Base-by-base conservation (phyloP, 1,140 invertebrate genomes). In the Mylabris phalerata region DNA sequence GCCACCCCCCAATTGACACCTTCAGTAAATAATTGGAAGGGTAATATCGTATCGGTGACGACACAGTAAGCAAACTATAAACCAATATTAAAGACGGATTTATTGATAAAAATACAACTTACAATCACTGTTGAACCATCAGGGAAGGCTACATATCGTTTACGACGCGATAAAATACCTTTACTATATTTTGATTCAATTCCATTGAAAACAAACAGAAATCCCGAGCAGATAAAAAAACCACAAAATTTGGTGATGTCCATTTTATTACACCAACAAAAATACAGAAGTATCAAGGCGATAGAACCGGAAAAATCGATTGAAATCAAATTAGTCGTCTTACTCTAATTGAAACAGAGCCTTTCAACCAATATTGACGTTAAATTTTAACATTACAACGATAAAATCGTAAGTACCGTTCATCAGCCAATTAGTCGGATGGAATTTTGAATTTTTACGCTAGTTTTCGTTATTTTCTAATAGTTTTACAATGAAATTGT, bases 1-100 rank as follows among this genome's bases (percentile, higher is more conserved):
- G 86, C 83, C 40, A 87, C 82, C 48, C 86, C 86, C 85, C 85
- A 89, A 72, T 88, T 89, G 3, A 87, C 60, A 1, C 82, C 84
- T 63, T 84, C 82, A 0, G 82, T 84, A 65, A 83, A 86, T 47
- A 83, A 79, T 39, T 80, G 77, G 51, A 80, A 79, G 0, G 74
- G 68, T 0, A 71, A 73, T 50, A 74, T 55, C 6, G 57, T 13
- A 43, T 49, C 51, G 9, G 48, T 55, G 4, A 64, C 65, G 50
- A 40, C 43, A 60, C 65, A 71, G 54, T 63, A 50, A 5, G 54
- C 63, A n/a, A 46, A 60, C 64, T 66, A 50, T 57, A 59, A 57
- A 9, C 19, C 19, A 49, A 60, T 45, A 44, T 43, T 25, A 47
- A 47, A 13, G 72, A 65, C 5, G 77, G 76, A 43, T 78, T 77